Percentiles rank a stretch among this genome's conserved stretches.
phyloP scores from a whole-genome alignment of 2,113 vertebrate genomes.

The Suricata suricatta region DNA sequence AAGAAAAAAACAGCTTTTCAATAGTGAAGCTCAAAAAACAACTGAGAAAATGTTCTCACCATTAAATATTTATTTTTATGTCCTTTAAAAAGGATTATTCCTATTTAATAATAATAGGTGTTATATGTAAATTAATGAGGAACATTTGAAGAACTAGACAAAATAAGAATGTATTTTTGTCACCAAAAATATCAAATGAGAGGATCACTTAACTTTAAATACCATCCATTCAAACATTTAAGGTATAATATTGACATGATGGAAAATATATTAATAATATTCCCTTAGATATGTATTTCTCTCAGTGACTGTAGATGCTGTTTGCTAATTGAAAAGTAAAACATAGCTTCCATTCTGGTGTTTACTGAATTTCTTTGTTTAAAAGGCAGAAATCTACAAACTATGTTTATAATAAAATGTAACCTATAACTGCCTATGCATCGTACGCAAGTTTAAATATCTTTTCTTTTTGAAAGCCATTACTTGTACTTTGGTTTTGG shows the following conservation, averaged over 20 bases:
- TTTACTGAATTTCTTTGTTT: not conserved
- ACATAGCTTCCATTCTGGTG: not conserved
- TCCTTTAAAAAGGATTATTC: not conserved
- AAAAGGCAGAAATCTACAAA: not conserved
- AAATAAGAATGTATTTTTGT: not conserved
- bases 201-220: conserved; percentile 51
- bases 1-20: not conserved
- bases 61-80: not conserved
- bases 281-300: not conserved
- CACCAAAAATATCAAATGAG: conserved; percentile 32
- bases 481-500: not conserved
- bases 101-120: conserved; percentile 38
- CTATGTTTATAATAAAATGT: not conserved
- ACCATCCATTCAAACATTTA: not conserved
- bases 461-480: not conserved
- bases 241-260: conserved; percentile 75
- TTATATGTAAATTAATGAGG: conserved; percentile 33
- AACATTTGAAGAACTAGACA: not conserved
- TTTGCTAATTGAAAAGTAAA: conserved; percentile 39
- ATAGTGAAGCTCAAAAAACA: not conserved
- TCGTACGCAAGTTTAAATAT: not conserved
- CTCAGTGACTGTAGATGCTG: conserved; percentile 46
- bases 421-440: not conserved
- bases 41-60: not conserved
- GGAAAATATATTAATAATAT: conserved; percentile 69